A percentile compares a stretch with the other conserved stretches of the same genome.
These are phyloP conservation scores for Andrena bicolor DNA, from an alignment of 2,888 invertebrate species.

Conservation along the genomic window DNA sequence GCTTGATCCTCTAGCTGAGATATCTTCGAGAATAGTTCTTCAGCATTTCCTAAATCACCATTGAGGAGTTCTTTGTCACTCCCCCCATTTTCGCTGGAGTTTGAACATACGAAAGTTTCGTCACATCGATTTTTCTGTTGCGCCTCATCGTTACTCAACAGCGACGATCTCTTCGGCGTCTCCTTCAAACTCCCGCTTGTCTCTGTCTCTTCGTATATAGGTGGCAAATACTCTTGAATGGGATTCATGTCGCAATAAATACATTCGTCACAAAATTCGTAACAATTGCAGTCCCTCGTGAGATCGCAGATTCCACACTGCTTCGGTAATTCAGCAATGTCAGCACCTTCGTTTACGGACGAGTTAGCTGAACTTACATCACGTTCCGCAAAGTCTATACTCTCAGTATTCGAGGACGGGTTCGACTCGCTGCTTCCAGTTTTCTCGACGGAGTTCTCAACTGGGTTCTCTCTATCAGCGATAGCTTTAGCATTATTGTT, in stretches of 20 bases:
- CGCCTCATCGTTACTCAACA: not conserved
- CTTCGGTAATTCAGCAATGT: not conserved
- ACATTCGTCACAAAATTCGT: not conserved
- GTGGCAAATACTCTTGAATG: not conserved
- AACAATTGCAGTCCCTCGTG: not conserved
- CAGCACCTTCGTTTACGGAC: not conserved
- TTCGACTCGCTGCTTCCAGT: not conserved
- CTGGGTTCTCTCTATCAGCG: not conserved
- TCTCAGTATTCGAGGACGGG: not conserved
- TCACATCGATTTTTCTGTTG: not conserved
- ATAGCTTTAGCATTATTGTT: not conserved
- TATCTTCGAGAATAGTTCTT: not conserved
- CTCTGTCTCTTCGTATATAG: constrained; percentile 35
- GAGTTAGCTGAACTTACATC: not conserved
- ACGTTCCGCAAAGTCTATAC: not conserved
- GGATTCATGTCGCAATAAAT: not conserved
- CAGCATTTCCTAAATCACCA: not conserved
- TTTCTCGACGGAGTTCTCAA: not conserved
- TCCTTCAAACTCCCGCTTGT: not conserved
- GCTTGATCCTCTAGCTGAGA: not conserved
- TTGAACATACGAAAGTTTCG: constrained; percentile 2
- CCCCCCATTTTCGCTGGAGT: not conserved
- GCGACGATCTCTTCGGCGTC: not conserved
- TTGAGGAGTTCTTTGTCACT: not conserved
- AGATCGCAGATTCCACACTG: not conserved